phyloP scores from a whole-genome alignment of 2,797 vertebrate genomes.

The Rhodeus uyekii region DNA sequence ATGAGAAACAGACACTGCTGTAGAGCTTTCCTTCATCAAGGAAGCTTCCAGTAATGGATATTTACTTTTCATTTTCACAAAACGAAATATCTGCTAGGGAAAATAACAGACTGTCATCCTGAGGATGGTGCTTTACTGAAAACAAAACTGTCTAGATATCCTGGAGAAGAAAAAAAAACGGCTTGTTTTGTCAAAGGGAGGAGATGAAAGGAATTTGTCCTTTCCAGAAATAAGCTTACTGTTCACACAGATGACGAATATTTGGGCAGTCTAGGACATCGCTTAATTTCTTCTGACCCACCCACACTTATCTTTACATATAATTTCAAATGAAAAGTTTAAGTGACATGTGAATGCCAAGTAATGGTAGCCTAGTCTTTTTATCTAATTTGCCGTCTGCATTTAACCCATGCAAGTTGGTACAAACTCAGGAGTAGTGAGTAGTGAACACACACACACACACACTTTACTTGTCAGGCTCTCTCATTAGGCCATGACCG shows the following conservation, averaged over 20 bases:
- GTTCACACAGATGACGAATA: not conserved
- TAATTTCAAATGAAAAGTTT: no score
- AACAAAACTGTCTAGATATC: conserved; percentile 19
- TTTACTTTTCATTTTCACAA: conserved; percentile 55
- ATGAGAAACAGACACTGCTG: not conserved
- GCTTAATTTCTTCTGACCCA: not conserved
- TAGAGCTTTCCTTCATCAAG: not conserved
- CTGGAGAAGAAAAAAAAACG: not conserved
- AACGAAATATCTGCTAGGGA: conserved; percentile 49
- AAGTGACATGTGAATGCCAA: no score
- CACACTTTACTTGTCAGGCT: no score
- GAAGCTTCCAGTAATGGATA: conserved; percentile 44
- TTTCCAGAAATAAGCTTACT: not conserved
- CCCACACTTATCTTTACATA: not conserved
- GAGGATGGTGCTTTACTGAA: conserved; percentile 26
- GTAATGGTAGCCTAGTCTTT: no score
- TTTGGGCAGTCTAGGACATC: not conserved
- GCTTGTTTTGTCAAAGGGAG: not conserved
- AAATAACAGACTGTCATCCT: conserved; percentile 63
- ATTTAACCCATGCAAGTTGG: no score
- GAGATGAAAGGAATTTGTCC: not conserved
- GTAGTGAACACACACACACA: no score
- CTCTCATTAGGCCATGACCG: no score
- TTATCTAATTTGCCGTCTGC: no score
- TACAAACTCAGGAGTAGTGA: no score